Base-by-base conservation (phyloP, 2,113 vertebrate genomes). In the Petroica traversi region DNA sequence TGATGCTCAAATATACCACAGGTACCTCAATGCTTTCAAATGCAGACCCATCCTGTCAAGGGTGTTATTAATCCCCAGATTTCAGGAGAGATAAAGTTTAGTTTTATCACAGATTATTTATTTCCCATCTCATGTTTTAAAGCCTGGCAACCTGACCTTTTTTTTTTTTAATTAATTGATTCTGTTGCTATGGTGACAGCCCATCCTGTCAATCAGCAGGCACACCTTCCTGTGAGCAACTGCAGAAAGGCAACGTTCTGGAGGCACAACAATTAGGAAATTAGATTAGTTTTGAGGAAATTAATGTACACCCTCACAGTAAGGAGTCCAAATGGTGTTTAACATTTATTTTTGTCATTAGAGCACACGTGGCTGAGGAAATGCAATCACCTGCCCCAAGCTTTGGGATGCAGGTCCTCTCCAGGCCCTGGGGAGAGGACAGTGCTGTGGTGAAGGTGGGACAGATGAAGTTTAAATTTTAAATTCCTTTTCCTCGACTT, bases 151-250 rank as follows among this genome's bases (percentile, higher is more conserved):
- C 54, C 23, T 86, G 54, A 55, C 22, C 5, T 79, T 87, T 7
- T 52, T 84, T 67, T 51, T 31, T 18, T 13, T 48, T 62, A 79
- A 79, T 85, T 51, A 84, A 88, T 86, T 91, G 88, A 74, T 94
- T 95, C 76, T 52, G 94, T 92, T 95, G 73, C 91, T 58, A 93
- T 76, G 67, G 93, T 81, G 80, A 85, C 48, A 52, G 40, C 58
- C 81, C 57, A 75, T 67, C 48, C 57, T 81, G 86, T 92, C 95
- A 90, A 87, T 87, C 87, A 95, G 57, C 76, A 71, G 83, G 68
- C 55, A 68, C 57, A 87, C 52, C 68, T 78, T 76, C 51, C 76
- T 72, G 48, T 14, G 24, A 87, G 55, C 40, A 75, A 14, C 1
- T 55, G 57, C 68, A 88, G 40, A 69, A 75, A 93, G 34, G 43